Percentiles rank a stretch among this genome's conserved stretches.
Evolutionary conservation across 2,113 vertebrate genomes (phyloP).

Genomic region (Diadophis punctatus): DNA sequence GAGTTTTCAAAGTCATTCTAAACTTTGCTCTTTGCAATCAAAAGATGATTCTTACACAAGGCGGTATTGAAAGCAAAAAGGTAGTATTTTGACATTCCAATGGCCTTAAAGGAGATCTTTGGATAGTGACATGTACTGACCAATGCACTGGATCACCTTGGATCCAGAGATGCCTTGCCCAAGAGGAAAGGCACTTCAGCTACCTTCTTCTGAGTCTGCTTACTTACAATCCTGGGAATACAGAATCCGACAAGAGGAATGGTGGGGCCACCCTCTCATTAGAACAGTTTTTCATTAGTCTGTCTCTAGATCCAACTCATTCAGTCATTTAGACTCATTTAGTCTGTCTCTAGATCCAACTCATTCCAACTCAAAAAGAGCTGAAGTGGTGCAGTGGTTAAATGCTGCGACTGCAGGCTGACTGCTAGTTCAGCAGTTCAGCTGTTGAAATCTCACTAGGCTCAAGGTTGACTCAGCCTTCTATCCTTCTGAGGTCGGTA

Average conservation of each 20-base stretch:
- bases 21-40: constrained; percentile 21
- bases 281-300: background rate
- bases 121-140: background rate
- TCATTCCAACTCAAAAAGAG: no score
- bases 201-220: no score
- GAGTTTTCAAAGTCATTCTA: constrained; percentile 2
- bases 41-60: constrained; percentile 7
- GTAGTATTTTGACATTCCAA: background rate
- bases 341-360: no score
- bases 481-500: no score
- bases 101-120: background rate
- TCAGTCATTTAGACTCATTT: no score
- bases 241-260: background rate
- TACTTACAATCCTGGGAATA: no score
- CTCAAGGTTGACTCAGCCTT: no score
- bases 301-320: background rate
- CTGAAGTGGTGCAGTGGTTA: no score
- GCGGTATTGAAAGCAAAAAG: background rate
- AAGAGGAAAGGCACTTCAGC: background rate
- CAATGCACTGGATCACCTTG: background rate
- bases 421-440: no score
- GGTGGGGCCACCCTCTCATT: no score
- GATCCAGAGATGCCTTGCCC: background rate
- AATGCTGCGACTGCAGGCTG: no score
- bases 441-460: no score